A percentile compares a stretch with the other conserved stretches of the same genome.
phyloP scores from a whole-genome alignment of 2,888 invertebrate species.

The Nephrocerus scutellatus region DNA sequence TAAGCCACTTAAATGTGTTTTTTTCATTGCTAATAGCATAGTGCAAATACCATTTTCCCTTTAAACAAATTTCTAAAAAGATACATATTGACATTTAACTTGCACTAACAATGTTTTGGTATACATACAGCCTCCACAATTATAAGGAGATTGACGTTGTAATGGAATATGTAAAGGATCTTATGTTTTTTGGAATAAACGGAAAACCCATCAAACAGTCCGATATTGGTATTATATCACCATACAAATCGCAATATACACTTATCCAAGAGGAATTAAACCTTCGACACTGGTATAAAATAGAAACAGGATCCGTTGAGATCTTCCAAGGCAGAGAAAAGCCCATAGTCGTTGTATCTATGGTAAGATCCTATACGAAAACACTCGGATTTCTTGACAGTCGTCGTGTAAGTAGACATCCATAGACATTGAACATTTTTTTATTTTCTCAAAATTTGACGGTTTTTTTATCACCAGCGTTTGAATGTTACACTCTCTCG shows the following conservation, averaged over 20 bases:
- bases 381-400: conserved; percentile 37
- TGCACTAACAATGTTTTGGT: too few species aligned
- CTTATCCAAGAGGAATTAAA: conserved; percentile 42
- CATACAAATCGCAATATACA: conserved; percentile 49
- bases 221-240: conserved; percentile 57
- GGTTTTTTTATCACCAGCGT: conserved; percentile 47
- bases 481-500: conserved; percentile 61
- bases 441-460: too few species aligned
- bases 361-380: conserved; percentile 55
- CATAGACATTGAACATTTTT: background rate
- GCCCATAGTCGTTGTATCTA: conserved; percentile 71
- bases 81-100: too few species aligned
- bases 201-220: conserved; percentile 45
- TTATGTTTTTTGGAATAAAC: conserved; percentile 48
- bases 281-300: conserved; percentile 36
- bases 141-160: conserved; percentile 54
- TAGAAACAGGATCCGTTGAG: conserved; percentile 77
- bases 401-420: conserved; percentile 34
- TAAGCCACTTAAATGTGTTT: too few species aligned
- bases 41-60: too few species aligned
- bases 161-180: conserved; percentile 52
- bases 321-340: conserved; percentile 84
- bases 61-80: too few species aligned
- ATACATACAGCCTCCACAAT: conserved; percentile 57
- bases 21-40: too few species aligned